phyloP scores from a whole-genome alignment of 2,888 invertebrate genomes.

The Schrankia costaestrigalis region DNA sequence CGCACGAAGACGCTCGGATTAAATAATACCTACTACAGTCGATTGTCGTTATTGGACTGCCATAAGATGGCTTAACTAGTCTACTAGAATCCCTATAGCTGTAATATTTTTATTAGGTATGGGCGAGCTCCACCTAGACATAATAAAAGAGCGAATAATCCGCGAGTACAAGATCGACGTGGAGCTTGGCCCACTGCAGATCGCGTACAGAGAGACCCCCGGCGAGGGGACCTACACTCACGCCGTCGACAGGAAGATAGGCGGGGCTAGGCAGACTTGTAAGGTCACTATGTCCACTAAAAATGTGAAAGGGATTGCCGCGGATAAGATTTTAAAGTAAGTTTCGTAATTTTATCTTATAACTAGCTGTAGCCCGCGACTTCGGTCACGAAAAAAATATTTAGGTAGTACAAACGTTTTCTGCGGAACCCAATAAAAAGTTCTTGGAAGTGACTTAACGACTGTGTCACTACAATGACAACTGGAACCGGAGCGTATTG shows the following conservation, averaged over 20 bases:
- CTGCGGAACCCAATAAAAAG: too few relatives aligned
- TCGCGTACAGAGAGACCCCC: conserved; percentile 91
- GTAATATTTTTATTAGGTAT: conserved; percentile 86
- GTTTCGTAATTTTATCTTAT: conserved; percentile 4
- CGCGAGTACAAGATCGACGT: conserved; percentile 95
- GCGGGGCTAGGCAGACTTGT: conserved; percentile 81
- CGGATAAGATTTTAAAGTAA: conserved; percentile 74
- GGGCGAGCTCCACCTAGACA: conserved; percentile 98
- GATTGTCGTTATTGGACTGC: too few relatives aligned
- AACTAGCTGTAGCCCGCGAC: background rate
- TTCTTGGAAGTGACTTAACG: too few relatives aligned
- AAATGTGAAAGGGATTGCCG: conserved; percentile 62
- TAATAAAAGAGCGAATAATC: conserved; percentile 92
- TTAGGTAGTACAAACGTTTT: too few relatives aligned
- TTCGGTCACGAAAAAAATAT: background rate
- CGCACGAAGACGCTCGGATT: too few relatives aligned
- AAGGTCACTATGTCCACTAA: conserved; percentile 83
- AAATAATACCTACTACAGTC: too few relatives aligned
- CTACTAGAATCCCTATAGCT: background rate
- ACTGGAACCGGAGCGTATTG: too few relatives aligned
- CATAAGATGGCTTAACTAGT: background rate
- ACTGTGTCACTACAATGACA: too few relatives aligned
- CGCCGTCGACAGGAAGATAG: conserved; percentile 83
- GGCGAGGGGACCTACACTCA: conserved; percentile 65
- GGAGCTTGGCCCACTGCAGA: conserved; percentile 94